Evolutionary conservation across 2,113 vertebrate genomes (phyloP), one percentile per base, ranked within the genome.

Genomic region (Datnioides undecimradiatus): DNA sequence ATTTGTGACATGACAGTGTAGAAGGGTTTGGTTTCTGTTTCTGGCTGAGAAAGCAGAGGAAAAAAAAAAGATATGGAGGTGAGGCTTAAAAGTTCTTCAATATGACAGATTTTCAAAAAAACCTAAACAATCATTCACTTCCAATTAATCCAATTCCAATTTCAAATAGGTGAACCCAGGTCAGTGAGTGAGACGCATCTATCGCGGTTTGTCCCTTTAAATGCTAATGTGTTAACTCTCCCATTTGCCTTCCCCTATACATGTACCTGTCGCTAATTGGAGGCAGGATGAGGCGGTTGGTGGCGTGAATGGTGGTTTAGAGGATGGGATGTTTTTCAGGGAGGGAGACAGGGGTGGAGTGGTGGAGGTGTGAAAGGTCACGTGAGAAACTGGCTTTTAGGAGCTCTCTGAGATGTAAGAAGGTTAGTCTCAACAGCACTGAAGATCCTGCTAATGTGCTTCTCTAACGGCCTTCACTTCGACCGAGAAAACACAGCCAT

Each of bases 221-320:
- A 34, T n/a, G 21, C 4, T 76, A 52, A 60, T 1, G 10, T n/a
- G 5, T 12, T 9, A 0, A 51, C 31, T 55, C 41, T 9, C 17
- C 13, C 5, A 51, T 60, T 58, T 31, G 19, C 12, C 21, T 12
- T 46, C 31, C 63, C n/a, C 58, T 38, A n/a, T n/a, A 46, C 17
- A 60, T 65, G 23, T 87, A 90, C 90, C 88, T 91, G 90, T 52
- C 73, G 80, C 88, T 90, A 63, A 29, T 69, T 78, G 3, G 36
- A 60, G 59, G 45, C 1, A 12, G 54, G 13, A 55, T 36, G 27
- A 57, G 1, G 57, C 14, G 69, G 73, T 29, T 19, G 64, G 27
- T 55, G 51, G 27, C 41, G n/a, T 16, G 12, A 66, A 45, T 43
- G 0, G 8, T 36, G 69, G 45, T 23, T 12, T 51, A 71, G 60